Percentiles rank a stretch among this genome's conserved stretches.
These are phyloP conservation scores for Perognathus longimembris DNA, from an alignment of 2,113 vertebrate species.

Conservation along the genomic window DNA sequence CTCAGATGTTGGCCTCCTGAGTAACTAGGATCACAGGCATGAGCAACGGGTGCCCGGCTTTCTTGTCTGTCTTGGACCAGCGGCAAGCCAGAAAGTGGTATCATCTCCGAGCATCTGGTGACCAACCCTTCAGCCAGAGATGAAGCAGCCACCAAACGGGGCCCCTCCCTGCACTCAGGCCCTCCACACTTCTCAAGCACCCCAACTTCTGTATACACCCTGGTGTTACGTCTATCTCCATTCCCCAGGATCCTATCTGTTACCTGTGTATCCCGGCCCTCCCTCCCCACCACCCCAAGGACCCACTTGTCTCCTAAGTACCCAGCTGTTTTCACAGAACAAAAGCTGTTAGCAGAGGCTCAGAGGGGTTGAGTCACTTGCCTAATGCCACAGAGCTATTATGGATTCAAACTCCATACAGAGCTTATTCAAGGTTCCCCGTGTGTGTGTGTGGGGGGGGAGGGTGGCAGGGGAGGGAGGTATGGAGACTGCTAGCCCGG, in stretches of 20 bases:
- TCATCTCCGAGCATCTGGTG: constrained; percentile 33
- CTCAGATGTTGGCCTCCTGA: too few relatives aligned
- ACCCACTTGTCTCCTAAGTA: background rate
- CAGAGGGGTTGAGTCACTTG: background rate
- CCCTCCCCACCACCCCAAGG: too few relatives aligned
- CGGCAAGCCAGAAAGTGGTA: background rate
- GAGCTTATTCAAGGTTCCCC: background rate
- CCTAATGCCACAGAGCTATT: background rate
- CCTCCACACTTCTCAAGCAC: background rate
- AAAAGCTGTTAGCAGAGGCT: background rate
- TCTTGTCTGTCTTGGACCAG: constrained; percentile 33
- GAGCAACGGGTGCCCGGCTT: background rate
- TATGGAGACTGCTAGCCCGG: background rate
- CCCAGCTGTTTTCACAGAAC: background rate
- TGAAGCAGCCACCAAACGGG: background rate
- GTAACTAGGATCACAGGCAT: too few relatives aligned
- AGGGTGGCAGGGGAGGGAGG: background rate
- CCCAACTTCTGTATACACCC: background rate
- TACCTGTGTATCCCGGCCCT: background rate
- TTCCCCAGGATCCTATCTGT: background rate
- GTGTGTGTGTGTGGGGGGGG: too few relatives aligned
- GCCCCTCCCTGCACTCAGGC: background rate
- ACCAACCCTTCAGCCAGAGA: background rate
- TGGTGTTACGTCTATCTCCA: background rate
- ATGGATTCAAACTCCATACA: background rate